phyloP scores from a whole-genome alignment of 2,888 invertebrate genomes.

The Furcula furcula region DNA sequence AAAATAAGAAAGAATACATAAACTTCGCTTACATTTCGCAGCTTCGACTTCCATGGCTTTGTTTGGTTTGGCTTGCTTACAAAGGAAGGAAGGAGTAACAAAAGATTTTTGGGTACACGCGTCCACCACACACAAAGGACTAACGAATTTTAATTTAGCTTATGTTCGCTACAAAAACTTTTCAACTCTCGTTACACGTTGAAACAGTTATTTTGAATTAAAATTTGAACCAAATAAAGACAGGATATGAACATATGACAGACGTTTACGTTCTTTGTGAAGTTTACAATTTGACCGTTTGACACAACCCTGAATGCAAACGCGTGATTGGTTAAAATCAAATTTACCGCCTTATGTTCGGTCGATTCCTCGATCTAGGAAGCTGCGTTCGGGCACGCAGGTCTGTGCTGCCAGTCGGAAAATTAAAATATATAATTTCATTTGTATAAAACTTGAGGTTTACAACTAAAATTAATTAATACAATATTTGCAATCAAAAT shows the following conservation, averaged over 20 bases:
- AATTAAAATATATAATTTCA: no score
- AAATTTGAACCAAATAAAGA: conserved; percentile 42
- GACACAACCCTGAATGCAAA: conserved; percentile 50
- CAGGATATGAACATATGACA: conserved; percentile 46
- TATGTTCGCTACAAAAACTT: conserved; percentile 36
- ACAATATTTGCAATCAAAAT: no score
- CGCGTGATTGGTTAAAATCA: conserved; percentile 59
- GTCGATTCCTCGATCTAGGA: conserved; percentile 55
- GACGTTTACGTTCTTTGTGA: conserved; percentile 43
- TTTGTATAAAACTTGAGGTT: no score
- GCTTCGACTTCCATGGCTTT: conserved; percentile 67
- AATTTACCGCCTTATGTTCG: conserved; percentile 50
- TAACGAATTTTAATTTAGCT: conserved; percentile 38
- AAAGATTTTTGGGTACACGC: conserved; percentile 25
- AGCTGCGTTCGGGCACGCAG: conserved; percentile 32
- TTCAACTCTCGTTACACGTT: conserved; percentile 47
- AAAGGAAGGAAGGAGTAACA: conserved; percentile 25
- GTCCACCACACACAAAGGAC: conserved; percentile 45
- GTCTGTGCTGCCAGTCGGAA: conserved; percentile 6
- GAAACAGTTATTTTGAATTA: conserved; percentile 59
- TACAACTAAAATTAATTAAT: no score
- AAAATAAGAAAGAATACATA: conserved; percentile 8
- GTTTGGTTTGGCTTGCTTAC: conserved; percentile 23
- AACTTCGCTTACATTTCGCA: conserved; percentile 60
- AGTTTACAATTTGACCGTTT: conserved; percentile 36